Evolutionary conservation across 2,888 invertebrate genomes (phyloP), one percentile per base, ranked within the genome.

Genomic region (Microctonus aethiopoides): DNA sequence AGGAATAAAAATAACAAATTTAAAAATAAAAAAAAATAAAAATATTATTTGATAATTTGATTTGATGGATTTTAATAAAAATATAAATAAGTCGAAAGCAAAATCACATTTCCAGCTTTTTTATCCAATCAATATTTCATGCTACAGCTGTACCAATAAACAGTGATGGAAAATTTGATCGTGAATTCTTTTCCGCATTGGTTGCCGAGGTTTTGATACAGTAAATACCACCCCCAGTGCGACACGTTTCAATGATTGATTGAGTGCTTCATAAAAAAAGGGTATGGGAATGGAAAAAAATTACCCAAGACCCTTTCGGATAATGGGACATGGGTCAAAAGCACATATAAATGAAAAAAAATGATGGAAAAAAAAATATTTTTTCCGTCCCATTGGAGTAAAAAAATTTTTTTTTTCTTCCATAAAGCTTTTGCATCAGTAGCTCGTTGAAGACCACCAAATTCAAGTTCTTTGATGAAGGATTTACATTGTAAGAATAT

Each of bases 341-440:
- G n/a, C n/a, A n/a, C n/a, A n/a, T 52, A 24, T 26, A 62, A 54
- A 16, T 51, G 69, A 56, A 69, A 70, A 70, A 72, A 60, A 68
- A 75, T 9, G 10, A 54, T 32, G 41, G 41, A 32, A 22, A 64
- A 13, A 3, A 56, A 16, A 29, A 24, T 22, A 41, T n/a, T 41
- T n/a, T n/a, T n/a, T n/a, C n/a, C n/a, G 46, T 39, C 46, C 5
- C 46, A 51, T 16, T 11, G 20, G 20, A 51, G 13, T 20, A n/a
- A 51, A n/a, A n/a, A n/a, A n/a, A n/a, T n/a, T 41, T 3, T 36
- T 36, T 36, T 11, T 10, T 11, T 11, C 11, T 36, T 36, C 36
- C 7, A 6, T 7, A 11, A 7, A 5, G 7, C 29, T 7, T 29
- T 29, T 7, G 7, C 7, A 29, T 29, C 4, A 29, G 3, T 5